phyloP scores from a whole-genome alignment of 2,888 invertebrate genomes.

The Lithophane socia region DNA sequence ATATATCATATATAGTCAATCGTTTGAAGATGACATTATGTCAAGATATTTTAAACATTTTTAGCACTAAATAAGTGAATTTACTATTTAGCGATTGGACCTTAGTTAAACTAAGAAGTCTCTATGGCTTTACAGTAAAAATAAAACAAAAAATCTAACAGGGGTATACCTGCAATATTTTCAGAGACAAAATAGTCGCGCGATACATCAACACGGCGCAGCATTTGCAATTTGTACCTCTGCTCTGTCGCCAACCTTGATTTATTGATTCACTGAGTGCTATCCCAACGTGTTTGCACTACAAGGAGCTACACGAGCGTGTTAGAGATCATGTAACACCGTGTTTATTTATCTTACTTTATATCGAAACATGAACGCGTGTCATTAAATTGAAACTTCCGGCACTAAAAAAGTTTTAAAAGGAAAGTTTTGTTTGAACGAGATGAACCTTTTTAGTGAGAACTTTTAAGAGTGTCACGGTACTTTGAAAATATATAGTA shows the following conservation, averaged over 20 bases:
- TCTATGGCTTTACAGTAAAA: neutral
- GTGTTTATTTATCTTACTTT: conserved; percentile 17
- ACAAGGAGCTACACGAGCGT: conserved; percentile 17
- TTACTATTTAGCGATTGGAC: too few species aligned
- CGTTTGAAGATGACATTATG: too few species aligned
- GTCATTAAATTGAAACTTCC: conserved; percentile 6
- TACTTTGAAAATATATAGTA: neutral
- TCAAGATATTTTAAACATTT: too few species aligned
- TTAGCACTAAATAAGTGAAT: too few species aligned
- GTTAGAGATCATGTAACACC: conserved; percentile 4
- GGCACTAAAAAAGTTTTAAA: conserved; percentile 11
- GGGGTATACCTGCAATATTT: conserved; percentile 33
- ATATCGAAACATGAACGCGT: neutral
- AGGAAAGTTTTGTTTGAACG: neutral
- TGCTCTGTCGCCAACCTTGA: conserved; percentile 59
- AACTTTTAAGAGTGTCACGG: conserved; percentile 7
- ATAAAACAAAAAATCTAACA: neutral
- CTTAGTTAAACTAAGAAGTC: neutral
- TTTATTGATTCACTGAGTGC: conserved; percentile 49
- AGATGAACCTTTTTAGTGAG: neutral
- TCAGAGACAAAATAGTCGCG: neutral
- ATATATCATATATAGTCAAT: too few species aligned
- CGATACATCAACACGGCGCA: conserved; percentile 60
- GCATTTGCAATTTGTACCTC: conserved; percentile 77
- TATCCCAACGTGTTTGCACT: conserved; percentile 27